Conservation (phyloP, 2,797 vertebrate species). For the Diglossa cyanea region DNA sequence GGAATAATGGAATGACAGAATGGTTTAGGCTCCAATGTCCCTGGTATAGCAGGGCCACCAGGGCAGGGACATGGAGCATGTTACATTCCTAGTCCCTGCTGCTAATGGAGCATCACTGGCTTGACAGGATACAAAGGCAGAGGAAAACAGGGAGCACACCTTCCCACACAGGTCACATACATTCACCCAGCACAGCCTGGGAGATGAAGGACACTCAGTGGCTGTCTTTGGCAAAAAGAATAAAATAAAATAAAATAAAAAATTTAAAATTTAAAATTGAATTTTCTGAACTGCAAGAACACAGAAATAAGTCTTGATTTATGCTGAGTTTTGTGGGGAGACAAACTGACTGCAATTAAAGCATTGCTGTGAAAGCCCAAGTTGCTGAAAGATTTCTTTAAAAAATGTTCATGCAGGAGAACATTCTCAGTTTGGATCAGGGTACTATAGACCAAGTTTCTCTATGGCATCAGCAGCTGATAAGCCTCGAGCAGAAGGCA, state of each 20-base stretch:
- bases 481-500: not conserved
- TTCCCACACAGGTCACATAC: not conserved
- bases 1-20: not conserved
- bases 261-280: not conserved
- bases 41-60: not conserved
- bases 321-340: not conserved
- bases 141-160: not conserved
- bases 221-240: not conserved
- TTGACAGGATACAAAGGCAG: rapidly evolving
- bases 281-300: not conserved
- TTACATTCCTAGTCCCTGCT: not conserved
- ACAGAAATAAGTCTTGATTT: not conserved
- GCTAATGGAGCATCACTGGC: not conserved
- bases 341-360: not conserved
- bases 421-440: not conserved
- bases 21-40: not conserved
- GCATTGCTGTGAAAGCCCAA: not conserved
- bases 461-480: constrained; percentile 4
- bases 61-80: not conserved
- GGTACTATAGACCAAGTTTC: not conserved
- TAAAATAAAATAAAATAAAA: not conserved
- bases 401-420: not conserved
- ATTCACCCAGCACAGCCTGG: no score
- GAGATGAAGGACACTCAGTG: not conserved
- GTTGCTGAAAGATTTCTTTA: not conserved